phyloP scores from a whole-genome alignment of 2,113 vertebrate species.

The Notarius quadriscutis region DNA sequence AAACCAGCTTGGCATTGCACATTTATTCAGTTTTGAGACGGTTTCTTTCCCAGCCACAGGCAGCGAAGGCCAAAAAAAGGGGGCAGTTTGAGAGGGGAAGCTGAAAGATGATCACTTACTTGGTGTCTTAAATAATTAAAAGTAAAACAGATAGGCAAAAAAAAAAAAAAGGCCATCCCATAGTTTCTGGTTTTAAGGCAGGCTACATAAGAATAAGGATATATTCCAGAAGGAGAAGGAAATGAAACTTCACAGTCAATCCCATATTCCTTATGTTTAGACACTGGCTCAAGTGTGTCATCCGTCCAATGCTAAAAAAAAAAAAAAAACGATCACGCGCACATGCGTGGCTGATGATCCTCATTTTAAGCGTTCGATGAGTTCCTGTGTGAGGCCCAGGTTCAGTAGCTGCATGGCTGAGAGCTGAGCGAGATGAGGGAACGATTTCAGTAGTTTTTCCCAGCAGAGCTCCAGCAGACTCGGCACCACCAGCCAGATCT shows the following conservation, averaged over 20 bases:
- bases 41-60: background rate
- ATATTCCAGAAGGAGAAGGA: constrained; percentile 39
- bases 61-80: background rate
- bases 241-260: constrained; percentile 34
- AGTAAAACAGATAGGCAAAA: constrained; percentile 49
- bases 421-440: constrained; percentile 84
- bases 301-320: background rate
- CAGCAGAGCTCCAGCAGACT: constrained; percentile 96
- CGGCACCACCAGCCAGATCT: constrained; percentile 95
- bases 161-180: constrained; percentile 54
- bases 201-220: constrained; percentile 56
- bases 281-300: constrained; percentile 38
- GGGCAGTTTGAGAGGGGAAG: constrained; percentile 48
- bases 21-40: background rate
- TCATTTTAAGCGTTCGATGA: constrained; percentile 91
- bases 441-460: constrained; percentile 88
- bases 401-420: constrained; percentile 86
- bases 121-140: constrained; percentile 52
- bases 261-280: constrained; percentile 51
- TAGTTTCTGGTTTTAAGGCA: constrained; percentile 75
- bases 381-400: constrained; percentile 94
- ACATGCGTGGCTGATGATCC: background rate
- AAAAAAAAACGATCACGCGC: background rate
- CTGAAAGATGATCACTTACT: constrained; percentile 54
- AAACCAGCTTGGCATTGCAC: constrained; percentile 1